Base-by-base conservation (phyloP, 2,113 vertebrate genomes). In the Pelecanus crispus region DNA sequence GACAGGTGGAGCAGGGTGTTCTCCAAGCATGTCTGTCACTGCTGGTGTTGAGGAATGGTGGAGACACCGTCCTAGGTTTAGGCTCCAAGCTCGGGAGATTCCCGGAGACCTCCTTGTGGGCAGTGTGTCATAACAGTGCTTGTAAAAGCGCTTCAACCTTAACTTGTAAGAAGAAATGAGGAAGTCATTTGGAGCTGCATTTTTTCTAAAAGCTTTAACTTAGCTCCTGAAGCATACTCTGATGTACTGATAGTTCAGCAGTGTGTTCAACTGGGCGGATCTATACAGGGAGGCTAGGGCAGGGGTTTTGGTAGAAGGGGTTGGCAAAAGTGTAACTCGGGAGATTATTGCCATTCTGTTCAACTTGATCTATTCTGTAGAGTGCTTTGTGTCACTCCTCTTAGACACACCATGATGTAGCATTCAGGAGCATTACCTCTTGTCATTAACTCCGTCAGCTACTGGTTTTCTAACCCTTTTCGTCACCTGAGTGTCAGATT, bases 391-490 rank as follows among this genome's bases (percentile, higher is more conserved):
- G 90, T 50, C 83, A 36, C 88, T 86, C 70, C 86, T 93, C 53
- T 55, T 49, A 40, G 10, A 10, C 42, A 66, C 86, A 82, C 20
- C 40, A 9, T 22, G 24, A 42, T 85, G 88, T 88, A 86, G 42
- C 42, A 21, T 66, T 52, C 66, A 47, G 91, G 24, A 90, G 20
- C 78, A 20, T 17, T 50, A 52, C 34, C 13, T 80, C 85, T 88
- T 83, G 67, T 78, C 89, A 82, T 94, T 90, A 92, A 74, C 68
- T 75, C 81, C 79, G 61, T 73, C 81, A 94, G 94, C 95, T 96
- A 93, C 94, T 95, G 89, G 79, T 94, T 96, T 97, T 93, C 94
- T 89, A 88, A 77, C 81, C 53, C 17, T 92, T 93, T 63, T 62
- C 87, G 94, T 97, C 65, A 85, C 58, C 44, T 34, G 22, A 65